Evolutionary conservation across 2,113 vertebrate species (phyloP).

Genomic region (Talpa occidentalis): DNA sequence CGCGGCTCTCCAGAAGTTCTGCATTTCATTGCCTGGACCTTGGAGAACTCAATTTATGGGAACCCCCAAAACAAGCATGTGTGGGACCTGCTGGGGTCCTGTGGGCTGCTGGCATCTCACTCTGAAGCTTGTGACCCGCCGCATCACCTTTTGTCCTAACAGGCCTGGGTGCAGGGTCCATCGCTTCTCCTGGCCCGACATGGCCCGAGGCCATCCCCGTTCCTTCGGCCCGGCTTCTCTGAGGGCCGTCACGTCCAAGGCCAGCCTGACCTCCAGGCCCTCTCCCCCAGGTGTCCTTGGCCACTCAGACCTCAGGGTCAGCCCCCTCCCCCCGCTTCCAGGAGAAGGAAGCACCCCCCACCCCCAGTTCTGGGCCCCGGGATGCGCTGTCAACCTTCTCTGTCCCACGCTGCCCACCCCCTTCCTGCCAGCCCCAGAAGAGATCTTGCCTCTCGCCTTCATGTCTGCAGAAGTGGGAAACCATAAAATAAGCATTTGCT

Average conservation of each 20-base stretch:
- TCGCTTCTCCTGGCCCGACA: not conserved
- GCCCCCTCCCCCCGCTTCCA: not conserved
- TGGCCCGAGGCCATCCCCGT: too few relatives aligned
- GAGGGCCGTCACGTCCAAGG: too few relatives aligned
- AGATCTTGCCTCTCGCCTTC: slow-evolving; percentile 39
- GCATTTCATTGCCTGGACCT: not conserved
- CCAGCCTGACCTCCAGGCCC: not conserved
- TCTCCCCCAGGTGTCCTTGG: not conserved
- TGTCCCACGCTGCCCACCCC: not conserved
- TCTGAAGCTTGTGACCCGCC: not conserved
- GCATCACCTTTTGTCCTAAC: not conserved
- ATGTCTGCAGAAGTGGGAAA: slow-evolving; percentile 62
- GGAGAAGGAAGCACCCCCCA: not conserved
- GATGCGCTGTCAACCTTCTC: not conserved
- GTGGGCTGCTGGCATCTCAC: not conserved
- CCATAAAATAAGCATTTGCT: slow-evolving; percentile 56
- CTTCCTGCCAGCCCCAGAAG: slow-evolving; percentile 59
- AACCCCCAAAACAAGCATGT: not conserved
- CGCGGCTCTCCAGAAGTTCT: not conserved
- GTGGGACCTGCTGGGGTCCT: not conserved
- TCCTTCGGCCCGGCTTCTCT: not conserved
- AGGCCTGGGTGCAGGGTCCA: too few relatives aligned
- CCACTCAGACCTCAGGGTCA: not conserved
- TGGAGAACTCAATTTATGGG: not conserved
- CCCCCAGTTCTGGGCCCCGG: too few relatives aligned